Conservation (phyloP, 1,140 invertebrate species). For the Leptoteleia sp. region DNA sequence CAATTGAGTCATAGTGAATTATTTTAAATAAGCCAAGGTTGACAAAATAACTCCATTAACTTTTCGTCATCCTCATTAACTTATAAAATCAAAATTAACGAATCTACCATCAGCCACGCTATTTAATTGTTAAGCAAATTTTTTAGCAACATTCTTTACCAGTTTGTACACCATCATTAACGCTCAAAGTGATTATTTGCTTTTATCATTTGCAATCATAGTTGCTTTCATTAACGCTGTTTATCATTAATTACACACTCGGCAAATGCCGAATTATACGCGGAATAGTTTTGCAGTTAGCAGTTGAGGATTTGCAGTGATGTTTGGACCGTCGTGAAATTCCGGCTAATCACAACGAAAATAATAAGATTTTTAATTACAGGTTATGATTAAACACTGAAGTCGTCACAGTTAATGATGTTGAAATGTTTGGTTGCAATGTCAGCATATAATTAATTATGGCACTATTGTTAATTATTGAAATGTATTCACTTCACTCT, state of each 20-base stretch:
- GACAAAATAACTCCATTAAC: too few species aligned
- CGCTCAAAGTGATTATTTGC: background rate
- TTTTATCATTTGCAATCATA: conserved; percentile 26
- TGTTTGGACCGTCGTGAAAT: background rate
- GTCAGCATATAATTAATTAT: conserved; percentile 13
- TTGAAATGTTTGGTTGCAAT: conserved; percentile 10
- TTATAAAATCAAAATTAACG: too few species aligned
- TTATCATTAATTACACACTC: conserved; percentile 22
- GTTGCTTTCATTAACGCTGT: conserved; percentile 20
- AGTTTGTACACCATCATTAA: too few species aligned
- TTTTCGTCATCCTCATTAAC: too few species aligned
- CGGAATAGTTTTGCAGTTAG: background rate
- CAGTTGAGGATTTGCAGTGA: background rate
- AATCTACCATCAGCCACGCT: too few species aligned
- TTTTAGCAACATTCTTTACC: too few species aligned
- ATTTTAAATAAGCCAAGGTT: too few species aligned
- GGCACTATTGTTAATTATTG: conserved; percentile 1
- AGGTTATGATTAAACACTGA: conserved; percentile 2
- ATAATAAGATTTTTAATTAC: background rate
- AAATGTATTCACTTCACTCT: conserved; percentile 8
- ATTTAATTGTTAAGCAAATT: too few species aligned
- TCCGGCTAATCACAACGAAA: background rate
- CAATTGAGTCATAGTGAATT: background rate
- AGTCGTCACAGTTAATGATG: conserved; percentile 1
- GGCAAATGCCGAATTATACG: background rate